phyloP scores from a whole-genome alignment of 2,797 vertebrate species.

The Intellagama lesueurii region DNA sequence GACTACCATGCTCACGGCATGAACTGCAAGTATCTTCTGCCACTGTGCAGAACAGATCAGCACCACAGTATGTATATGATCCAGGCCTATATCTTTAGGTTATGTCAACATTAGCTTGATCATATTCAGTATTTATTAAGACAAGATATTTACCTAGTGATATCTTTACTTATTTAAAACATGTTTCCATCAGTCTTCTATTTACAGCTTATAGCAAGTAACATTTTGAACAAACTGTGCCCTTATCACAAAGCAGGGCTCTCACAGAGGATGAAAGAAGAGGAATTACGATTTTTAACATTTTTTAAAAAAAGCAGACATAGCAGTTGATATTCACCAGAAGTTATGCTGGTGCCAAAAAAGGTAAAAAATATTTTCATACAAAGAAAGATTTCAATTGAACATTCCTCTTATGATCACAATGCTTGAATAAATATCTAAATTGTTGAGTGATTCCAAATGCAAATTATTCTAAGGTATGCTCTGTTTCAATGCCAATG shows the following conservation, averaged over 20 bases:
- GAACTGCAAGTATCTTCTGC: no score
- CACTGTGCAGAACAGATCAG: no score
- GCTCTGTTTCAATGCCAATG: conserved; percentile 21
- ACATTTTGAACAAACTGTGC: background rate
- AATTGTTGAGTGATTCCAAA: conserved; percentile 44
- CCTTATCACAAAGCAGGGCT: background rate
- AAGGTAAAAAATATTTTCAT: conserved; percentile 13
- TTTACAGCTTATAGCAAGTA: background rate
- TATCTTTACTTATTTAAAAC: background rate
- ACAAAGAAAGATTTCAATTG: conserved; percentile 32
- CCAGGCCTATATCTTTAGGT: background rate
- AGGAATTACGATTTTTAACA: background rate
- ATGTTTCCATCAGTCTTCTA: background rate
- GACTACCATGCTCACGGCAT: no score
- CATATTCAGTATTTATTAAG: background rate
- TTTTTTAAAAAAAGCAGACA: background rate
- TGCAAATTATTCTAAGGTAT: conserved; percentile 10
- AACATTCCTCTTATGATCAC: conserved; percentile 58
- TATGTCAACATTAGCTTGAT: background rate
- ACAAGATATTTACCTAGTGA: background rate
- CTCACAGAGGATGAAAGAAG: background rate
- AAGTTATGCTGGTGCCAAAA: conserved; percentile 7
- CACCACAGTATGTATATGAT: background rate
- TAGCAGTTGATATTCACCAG: background rate
- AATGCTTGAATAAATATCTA: conserved; percentile 54